Evolutionary conservation across 35 echinoderm and acorn worm genomes (phyloP), one percentile per base, ranked within the genome.

Genomic region (Eucidaris tribuloides): DNA sequence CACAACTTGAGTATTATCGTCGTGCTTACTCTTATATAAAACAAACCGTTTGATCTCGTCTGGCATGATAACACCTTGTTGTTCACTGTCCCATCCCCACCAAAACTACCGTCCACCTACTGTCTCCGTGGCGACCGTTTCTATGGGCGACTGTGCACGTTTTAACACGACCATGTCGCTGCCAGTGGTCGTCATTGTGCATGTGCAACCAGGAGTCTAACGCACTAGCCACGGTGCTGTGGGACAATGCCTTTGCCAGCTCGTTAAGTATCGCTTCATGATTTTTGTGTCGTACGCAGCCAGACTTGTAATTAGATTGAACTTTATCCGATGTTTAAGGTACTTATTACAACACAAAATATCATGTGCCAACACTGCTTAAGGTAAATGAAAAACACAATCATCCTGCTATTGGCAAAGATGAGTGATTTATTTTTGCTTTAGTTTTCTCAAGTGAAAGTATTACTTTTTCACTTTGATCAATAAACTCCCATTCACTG

Each of bases 171-270:
- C 95, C 27, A 83, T 98, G 64, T 98, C 95, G 25, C 90, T 93
- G 55, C 95, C 95, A 4, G 95, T 98, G 48, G 95, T 98, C 30
- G 95, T 98, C 76, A 98, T 98, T 44, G 95, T 98, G 18, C 95
- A 98, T 58, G 95, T n/a, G 95, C 11, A 98, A 98, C 78, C 95
- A 98, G 77, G 95, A 98, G 65, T 89, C 90, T 29, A 98, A 98
- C 62, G 95, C 95, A 68, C 79, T 92, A 78, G 95, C 95, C 55
- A 98, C 95, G 4, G 90, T 98, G 20, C 56, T 98, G 58, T 99
- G 96, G 96, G 96, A 99, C 86, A 93, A 99, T 93, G 96, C 96
- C 43, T 99, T 99, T 93, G 96, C 86, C 25, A 91, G 92, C 43
- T 88, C 92, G 76, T 90, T 99, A 90, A 99, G 96, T 99, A 38